phyloP scores from a whole-genome alignment of 2,113 vertebrate species.

The Lepisosteus oculatus region DNA sequence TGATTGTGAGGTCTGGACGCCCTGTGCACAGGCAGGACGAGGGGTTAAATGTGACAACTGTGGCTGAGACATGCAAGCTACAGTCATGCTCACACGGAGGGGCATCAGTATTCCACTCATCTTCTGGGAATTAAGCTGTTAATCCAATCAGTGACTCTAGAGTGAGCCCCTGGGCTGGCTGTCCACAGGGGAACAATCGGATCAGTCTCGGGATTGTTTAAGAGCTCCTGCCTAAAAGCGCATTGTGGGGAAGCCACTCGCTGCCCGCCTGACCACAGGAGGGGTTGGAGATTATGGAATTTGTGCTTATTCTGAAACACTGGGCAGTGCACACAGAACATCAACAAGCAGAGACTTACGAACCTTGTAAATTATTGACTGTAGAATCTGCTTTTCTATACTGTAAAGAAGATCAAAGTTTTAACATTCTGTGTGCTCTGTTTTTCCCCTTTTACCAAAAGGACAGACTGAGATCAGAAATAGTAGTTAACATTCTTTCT shows the following conservation, averaged over 20 bases:
- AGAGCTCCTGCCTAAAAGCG: constrained; percentile 51
- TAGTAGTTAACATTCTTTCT: no score
- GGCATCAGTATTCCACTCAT: constrained; percentile 91
- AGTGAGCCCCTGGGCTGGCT: constrained; percentile 85
- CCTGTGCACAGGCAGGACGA: no score
- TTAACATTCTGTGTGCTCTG: no score
- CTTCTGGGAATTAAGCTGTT: constrained; percentile 96
- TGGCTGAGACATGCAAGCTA: constrained; percentile 24
- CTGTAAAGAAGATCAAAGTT: no score
- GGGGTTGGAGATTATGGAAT: not conserved
- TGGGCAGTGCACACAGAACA: no score
- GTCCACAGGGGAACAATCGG: constrained; percentile 82
- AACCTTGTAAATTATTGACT: no score
- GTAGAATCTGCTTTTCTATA: no score
- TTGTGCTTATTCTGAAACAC: no score
- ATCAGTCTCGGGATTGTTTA: constrained; percentile 81
- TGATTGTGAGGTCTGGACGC: not conserved
- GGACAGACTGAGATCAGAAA: no score
- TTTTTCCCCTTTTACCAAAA: no score
- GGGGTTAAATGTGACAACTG: constrained; percentile 29
- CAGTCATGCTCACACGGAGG: constrained; percentile 45
- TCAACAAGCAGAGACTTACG: no score
- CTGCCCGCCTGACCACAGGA: not conserved
- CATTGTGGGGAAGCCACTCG: not conserved
- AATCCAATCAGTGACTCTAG: constrained; percentile 94